These are phyloP conservation scores for Pachypanchax playfairii DNA, from an alignment of 2,113 vertebrate genomes.

Conservation along the genomic window DNA sequence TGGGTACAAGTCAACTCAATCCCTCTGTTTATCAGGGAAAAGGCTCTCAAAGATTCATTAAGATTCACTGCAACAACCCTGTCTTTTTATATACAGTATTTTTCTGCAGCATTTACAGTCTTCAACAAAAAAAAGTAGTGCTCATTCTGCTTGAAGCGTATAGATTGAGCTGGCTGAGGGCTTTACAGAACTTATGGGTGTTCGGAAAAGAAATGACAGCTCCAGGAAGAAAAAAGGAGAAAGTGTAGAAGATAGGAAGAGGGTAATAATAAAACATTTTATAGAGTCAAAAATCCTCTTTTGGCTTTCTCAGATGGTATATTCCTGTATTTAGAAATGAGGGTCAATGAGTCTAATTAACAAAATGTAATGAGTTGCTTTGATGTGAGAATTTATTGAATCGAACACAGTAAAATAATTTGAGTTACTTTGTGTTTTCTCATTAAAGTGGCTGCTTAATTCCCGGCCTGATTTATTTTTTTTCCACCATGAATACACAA, in stretches of 20 bases:
- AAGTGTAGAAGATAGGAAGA: constrained; percentile 22
- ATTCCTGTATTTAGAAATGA: constrained; percentile 68
- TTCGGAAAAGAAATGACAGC: constrained; percentile 36
- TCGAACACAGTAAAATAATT: constrained; percentile 56
- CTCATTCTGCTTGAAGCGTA: constrained; percentile 53
- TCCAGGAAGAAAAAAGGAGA: constrained; percentile 31
- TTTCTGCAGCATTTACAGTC: constrained; percentile 52
- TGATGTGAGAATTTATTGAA: constrained; percentile 72
- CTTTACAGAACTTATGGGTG: constrained; percentile 55
- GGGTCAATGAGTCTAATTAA: constrained; percentile 72
- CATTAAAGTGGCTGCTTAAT: constrained; percentile 62
- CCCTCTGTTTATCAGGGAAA: constrained; percentile 73
- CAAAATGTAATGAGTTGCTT: constrained; percentile 71
- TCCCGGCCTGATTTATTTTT: constrained; percentile 10
- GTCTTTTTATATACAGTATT: constrained; percentile 64
- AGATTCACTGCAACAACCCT: constrained; percentile 71
- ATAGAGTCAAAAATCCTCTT: constrained; percentile 57
- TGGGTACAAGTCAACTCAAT: constrained; percentile 75
- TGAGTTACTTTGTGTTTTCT: constrained; percentile 60
- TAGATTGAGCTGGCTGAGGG: constrained; percentile 50
- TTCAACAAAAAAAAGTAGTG: constrained; percentile 34
- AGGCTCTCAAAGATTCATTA: constrained; percentile 68
- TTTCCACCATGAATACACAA: constrained; percentile 41
- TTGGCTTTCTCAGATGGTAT: constrained; percentile 56
- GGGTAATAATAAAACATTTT: constrained; percentile 52